phyloP scores from a whole-genome alignment of 2,797 vertebrate genomes.

The Gadopsis marmoratus region DNA sequence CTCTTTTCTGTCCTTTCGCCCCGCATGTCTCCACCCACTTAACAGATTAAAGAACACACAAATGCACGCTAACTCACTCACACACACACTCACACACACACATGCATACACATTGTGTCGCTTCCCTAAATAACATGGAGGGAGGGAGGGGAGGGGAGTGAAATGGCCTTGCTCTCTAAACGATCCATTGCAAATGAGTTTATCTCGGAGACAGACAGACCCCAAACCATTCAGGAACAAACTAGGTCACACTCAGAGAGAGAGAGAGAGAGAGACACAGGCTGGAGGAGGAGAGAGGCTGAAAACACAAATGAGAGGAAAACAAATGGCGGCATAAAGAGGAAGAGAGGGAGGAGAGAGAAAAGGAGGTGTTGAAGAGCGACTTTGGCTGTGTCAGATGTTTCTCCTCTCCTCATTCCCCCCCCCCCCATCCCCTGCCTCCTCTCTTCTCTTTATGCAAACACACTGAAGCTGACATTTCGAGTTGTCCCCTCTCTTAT shows the following conservation, averaged over 20 bases:
- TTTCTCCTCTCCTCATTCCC: not conserved
- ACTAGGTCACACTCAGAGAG: constrained; percentile 67
- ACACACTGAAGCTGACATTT: constrained; percentile 58
- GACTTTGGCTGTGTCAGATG: not conserved
- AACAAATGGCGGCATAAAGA: not conserved
- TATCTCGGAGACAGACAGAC: constrained; percentile 72
- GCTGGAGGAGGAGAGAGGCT: constrained; percentile 8
- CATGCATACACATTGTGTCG: constrained; percentile 35
- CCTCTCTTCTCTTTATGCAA: constrained; percentile 22
- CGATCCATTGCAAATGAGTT: constrained; percentile 80
- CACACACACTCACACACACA: constrained; percentile 9
- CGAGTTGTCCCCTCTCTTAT: constrained; percentile 33
- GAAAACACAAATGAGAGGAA: constrained; percentile 12
- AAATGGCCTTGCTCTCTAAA: constrained; percentile 72
- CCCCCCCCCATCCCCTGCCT: not conserved
- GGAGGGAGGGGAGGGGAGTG: constrained; percentile 16
- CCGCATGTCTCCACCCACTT: constrained; percentile 72
- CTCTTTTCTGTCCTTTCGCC: constrained; percentile 41
- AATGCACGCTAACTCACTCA: constrained; percentile 8
- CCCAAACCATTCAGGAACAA: constrained; percentile 73
- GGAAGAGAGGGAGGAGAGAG: not conserved
- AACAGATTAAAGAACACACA: constrained; percentile 70
- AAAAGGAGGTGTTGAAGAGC: not conserved
- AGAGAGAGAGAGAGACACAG: not conserved
- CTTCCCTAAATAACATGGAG: constrained; percentile 57